Evolutionary conservation across 2,888 invertebrate species (phyloP).

Genomic region (Griposia aprilina): DNA sequence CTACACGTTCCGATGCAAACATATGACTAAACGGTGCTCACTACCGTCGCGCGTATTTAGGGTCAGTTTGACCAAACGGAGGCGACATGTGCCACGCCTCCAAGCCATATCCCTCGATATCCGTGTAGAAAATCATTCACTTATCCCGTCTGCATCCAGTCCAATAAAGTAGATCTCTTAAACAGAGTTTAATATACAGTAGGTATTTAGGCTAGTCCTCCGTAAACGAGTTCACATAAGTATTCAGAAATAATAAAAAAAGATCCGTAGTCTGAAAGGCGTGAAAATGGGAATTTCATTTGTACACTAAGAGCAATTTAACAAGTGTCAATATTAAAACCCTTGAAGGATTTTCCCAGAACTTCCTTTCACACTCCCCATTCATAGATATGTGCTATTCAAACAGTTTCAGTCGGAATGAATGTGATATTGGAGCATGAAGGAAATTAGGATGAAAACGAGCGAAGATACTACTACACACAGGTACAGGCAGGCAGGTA

Average conservation of each 20-base stretch:
- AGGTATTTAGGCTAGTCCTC: background rate
- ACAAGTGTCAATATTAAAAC: slow-evolving; percentile 1
- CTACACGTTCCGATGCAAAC: too few relatives aligned
- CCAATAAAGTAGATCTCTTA: background rate
- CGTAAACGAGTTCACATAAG: background rate
- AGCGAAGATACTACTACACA: too few relatives aligned
- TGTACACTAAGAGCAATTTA: slow-evolving; percentile 1
- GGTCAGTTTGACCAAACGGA: too few relatives aligned
- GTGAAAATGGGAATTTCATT: slow-evolving; percentile 1
- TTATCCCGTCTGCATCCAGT: background rate
- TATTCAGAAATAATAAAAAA: slow-evolving; percentile 13
- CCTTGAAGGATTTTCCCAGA: slow-evolving; percentile 10
- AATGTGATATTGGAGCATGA: background rate
- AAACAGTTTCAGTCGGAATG: slow-evolving; percentile 3
- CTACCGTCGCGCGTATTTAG: too few relatives aligned
- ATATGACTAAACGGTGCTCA: too few relatives aligned
- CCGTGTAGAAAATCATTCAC: background rate
- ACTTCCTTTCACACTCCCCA: background rate
- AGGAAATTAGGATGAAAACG: background rate
- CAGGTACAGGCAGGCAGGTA: too few relatives aligned
- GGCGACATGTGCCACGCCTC: too few relatives aligned
- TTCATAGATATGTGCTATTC: slow-evolving; percentile 4
- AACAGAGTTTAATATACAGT: background rate
- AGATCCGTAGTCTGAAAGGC: background rate
- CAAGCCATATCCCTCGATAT: too few relatives aligned